phyloP scores from a whole-genome alignment of 2,113 vertebrate species.

The Oncorhynchus tshawytscha region DNA sequence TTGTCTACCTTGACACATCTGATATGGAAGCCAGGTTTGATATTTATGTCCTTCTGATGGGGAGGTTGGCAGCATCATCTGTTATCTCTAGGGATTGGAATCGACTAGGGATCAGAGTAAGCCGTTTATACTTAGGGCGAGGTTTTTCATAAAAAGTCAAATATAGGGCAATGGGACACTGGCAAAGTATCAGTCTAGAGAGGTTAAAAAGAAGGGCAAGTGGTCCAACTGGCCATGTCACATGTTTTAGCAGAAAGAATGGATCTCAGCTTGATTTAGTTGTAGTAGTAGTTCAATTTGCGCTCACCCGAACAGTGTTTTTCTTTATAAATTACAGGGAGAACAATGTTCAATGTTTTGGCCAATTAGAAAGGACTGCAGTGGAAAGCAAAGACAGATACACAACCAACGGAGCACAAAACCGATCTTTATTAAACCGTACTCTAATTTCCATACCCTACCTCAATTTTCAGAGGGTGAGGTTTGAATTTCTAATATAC shows the following conservation, averaged over 20 bases:
- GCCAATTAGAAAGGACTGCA: neutral
- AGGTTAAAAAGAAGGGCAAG: neutral
- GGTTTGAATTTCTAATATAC: neutral
- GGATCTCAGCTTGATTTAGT: neutral
- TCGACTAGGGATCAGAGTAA: neutral
- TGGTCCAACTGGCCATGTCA: neutral
- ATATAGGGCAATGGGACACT: neutral
- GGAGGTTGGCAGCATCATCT: neutral
- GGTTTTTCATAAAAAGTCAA: neutral
- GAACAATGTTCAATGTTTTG: neutral
- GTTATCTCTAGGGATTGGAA: neutral
- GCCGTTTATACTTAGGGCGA: neutral
- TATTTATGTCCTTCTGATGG: neutral
- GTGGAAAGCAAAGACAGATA: neutral
- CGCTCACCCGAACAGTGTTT: neutral
- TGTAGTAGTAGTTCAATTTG: no score
- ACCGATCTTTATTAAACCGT: neutral
- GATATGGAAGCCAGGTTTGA: neutral
- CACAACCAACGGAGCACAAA: neutral
- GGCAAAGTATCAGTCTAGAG: neutral
- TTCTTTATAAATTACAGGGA: neutral
- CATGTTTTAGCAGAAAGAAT: neutral
- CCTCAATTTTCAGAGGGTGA: neutral
- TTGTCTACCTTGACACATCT: constrained; percentile 9
- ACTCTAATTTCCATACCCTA: neutral